A percentile compares a stretch with the other conserved stretches of the same genome.
These are phyloP conservation scores for Sigmodon hispidus DNA, from an alignment of 2,113 vertebrate species.

Conservation along the genomic window DNA sequence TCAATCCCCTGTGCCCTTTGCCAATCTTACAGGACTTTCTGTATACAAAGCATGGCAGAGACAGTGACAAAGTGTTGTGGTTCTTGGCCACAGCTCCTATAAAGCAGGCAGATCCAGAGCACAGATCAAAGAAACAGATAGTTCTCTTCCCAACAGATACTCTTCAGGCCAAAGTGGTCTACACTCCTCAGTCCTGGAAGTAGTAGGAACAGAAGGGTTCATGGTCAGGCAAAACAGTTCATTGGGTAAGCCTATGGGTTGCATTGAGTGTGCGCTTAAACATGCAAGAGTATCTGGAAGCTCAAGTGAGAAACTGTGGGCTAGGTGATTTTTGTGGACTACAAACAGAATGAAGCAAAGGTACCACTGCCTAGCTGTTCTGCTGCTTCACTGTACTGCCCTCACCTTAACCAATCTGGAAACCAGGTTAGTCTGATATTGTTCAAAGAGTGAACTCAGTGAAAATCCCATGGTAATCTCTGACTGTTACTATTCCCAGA, in stretches of 20 bases:
- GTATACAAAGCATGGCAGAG: not conserved
- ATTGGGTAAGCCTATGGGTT: too few species aligned
- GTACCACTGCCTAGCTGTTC: not conserved
- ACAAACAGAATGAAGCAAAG: not conserved
- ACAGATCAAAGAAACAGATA: not conserved
- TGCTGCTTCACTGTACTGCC: not conserved
- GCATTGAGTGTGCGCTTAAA: not conserved
- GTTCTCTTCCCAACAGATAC: not conserved
- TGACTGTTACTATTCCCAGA: not conserved
- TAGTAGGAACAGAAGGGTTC: not conserved
- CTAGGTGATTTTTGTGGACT: not conserved
- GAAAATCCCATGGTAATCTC: not conserved
- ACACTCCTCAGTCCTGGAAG: not conserved
- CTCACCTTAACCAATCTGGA: not conserved
- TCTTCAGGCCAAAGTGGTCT: not conserved
- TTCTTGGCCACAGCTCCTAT: not conserved
- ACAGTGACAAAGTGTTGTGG: not conserved
- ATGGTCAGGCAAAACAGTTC: not conserved
- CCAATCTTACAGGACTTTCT: constrained; percentile 38
- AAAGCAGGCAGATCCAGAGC: not conserved
- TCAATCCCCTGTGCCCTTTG: not conserved
- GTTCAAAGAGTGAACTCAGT: not conserved
- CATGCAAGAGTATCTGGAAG: not conserved
- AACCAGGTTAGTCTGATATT: not conserved
- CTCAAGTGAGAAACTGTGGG: not conserved